Conservation (phyloP, 2,888 invertebrate species). For the Gandaritis pyraliata region DNA sequence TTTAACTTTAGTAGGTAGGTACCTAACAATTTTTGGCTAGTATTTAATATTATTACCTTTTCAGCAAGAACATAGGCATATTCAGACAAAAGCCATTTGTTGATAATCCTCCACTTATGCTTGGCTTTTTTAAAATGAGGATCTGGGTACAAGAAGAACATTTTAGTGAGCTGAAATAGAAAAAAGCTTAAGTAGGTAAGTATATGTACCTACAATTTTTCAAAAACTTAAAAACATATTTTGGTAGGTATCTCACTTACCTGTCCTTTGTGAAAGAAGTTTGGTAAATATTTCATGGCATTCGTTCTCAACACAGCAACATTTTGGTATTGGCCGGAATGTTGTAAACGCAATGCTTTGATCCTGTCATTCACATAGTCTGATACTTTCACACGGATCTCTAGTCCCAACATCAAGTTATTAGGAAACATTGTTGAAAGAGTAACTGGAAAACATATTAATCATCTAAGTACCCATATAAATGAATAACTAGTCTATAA, state of each 20-base stretch:
- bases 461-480: too few relatives aligned
- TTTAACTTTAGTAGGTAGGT: not conserved
- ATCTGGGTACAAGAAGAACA: slow-evolving; percentile 99
- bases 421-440: slow-evolving; percentile 96
- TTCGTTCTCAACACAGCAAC: slow-evolving; percentile 97
- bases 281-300: slow-evolving; percentile 99
- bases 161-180: slow-evolving; percentile 91
- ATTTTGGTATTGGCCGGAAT: slow-evolving; percentile 93
- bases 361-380: slow-evolving; percentile 99
- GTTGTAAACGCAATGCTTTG: slow-evolving; percentile 90
- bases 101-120: slow-evolving; percentile 99
- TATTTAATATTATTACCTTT: slow-evolving; percentile 81
- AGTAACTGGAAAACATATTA: slow-evolving; percentile 86
- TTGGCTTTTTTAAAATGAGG: slow-evolving; percentile 99
- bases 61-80: slow-evolving; percentile 97
- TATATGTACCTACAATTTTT: too few relatives aligned
- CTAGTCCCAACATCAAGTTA: slow-evolving; percentile 95
- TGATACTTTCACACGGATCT: slow-evolving; percentile 99
- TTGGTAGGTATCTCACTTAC: slow-evolving; percentile 69
- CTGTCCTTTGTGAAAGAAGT: slow-evolving; percentile 97
- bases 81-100: slow-evolving; percentile 95
- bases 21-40: not conserved
- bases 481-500: too few relatives aligned
- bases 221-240: not conserved
- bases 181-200: not conserved